Evolutionary conservation across 1,140 invertebrate species (phyloP).

Genomic region (Sesamia nonagrioides): DNA sequence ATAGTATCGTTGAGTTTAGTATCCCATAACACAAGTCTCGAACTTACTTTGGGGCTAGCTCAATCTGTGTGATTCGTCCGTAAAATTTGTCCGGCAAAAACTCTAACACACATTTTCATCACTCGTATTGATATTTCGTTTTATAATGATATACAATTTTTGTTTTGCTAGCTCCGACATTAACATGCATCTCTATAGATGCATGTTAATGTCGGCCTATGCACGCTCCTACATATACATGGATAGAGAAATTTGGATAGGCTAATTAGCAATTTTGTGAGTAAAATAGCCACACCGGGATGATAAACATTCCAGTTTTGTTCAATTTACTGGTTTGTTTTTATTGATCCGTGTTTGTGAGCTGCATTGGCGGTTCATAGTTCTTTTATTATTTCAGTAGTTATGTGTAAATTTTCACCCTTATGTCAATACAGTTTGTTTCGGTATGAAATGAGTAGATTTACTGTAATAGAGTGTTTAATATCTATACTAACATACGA

Average conservation of each 20-base stretch:
- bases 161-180: background rate
- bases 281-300: constrained; percentile 35
- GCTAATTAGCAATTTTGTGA: constrained; percentile 48
- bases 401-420: background rate
- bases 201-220: no score
- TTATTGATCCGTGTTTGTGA: constrained; percentile 39
- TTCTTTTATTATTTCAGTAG: constrained; percentile 32
- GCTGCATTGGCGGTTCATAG: background rate
- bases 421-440: no score
- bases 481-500: no score
- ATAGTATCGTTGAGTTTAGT: no score
- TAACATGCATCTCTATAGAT: background rate
- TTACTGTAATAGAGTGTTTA: no score
- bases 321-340: constrained; percentile 34
- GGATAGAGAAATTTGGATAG: constrained; percentile 9
- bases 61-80: no score
- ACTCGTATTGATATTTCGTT: background rate
- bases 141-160: background rate
- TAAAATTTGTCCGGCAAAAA: no score
- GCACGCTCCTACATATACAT: background rate
- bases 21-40: no score
- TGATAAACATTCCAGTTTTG: constrained; percentile 36
- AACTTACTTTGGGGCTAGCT: no score
- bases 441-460: no score
- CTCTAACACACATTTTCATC: no score